Conservation (phyloP, 2,797 vertebrate genomes). For the Chaetodon trifasciatus region DNA sequence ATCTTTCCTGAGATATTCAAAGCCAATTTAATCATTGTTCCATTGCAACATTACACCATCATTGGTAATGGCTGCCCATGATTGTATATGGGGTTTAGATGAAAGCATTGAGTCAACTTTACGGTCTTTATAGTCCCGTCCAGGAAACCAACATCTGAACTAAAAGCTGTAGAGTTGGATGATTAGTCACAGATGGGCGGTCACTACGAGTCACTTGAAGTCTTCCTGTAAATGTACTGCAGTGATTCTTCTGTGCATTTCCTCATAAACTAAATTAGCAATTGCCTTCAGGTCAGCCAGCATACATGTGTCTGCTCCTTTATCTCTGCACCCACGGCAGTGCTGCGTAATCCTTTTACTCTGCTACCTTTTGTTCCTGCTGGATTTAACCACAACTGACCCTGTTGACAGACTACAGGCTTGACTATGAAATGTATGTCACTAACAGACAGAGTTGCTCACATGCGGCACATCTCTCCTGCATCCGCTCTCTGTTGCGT, state of each 20-base stretch:
- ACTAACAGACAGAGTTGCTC: background rate
- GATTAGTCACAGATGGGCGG: constrained; percentile 18
- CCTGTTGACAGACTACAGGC: background rate
- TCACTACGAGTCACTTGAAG: no score
- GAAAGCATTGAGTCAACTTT: constrained; percentile 24
- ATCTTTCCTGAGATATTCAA: constrained; percentile 1
- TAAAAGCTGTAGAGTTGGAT: constrained; percentile 22
- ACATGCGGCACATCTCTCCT: background rate
- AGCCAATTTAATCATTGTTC: constrained; percentile 18
- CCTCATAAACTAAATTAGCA: background rate
- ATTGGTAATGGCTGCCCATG: constrained; percentile 17
- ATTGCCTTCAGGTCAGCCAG: background rate
- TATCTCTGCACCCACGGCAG: background rate
- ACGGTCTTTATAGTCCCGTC: constrained; percentile 1
- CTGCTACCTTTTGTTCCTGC: background rate
- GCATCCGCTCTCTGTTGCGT: background rate
- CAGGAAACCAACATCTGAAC: constrained; percentile 4
- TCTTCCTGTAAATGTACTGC: constrained; percentile 25
- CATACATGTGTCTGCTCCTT: background rate
- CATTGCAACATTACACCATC: constrained; percentile 27
- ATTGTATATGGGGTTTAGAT: constrained; percentile 19
- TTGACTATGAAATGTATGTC: background rate
- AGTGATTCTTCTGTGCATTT: constrained; percentile 6
- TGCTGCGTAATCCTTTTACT: background rate
- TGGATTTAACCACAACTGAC: constrained; percentile 2